A percentile compares a stretch with the other conserved stretches of the same genome.
These are phyloP conservation scores for Dioctria linearis DNA, from an alignment of 2,888 invertebrate species.

Conservation along the genomic window DNA sequence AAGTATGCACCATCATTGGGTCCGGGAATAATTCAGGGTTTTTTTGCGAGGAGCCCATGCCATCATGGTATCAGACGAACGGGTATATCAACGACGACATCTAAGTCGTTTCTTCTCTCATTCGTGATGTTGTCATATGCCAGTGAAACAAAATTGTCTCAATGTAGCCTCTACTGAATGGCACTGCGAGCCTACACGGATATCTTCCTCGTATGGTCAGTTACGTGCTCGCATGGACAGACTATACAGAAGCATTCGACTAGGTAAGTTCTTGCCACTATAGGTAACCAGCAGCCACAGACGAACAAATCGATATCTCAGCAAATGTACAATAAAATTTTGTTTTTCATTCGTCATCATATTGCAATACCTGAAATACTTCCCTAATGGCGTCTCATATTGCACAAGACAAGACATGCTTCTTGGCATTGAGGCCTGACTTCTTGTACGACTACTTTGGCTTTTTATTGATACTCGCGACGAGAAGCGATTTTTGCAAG, in stretches of 20 bases:
- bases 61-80: slow-evolving; percentile 1
- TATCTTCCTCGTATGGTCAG: slow-evolving; percentile 53
- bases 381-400: slow-evolving; percentile 56
- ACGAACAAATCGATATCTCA: slow-evolving; percentile 43
- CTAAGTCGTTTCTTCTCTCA: slow-evolving; percentile 33
- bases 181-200: slow-evolving; percentile 52
- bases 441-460: slow-evolving; percentile 28
- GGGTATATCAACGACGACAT: slow-evolving; percentile 15
- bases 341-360: slow-evolving; percentile 46
- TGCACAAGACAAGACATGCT: slow-evolving; percentile 53
- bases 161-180: slow-evolving; percentile 44
- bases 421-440: slow-evolving; percentile 32
- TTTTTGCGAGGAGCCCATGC: slow-evolving; percentile 15
- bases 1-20: slow-evolving; percentile 28
- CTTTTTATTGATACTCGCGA: not conserved
- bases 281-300: not conserved
- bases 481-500: not conserved
- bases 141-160: slow-evolving; percentile 48
- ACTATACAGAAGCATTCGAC: slow-evolving; percentile 9
- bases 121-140: slow-evolving; percentile 52
- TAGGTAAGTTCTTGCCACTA: slow-evolving; percentile 10
- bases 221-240: slow-evolving; percentile 35
- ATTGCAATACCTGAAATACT: slow-evolving; percentile 54
- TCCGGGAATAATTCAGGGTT: slow-evolving; percentile 27
- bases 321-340: slow-evolving; percentile 38